phyloP scores from a whole-genome alignment of 2,888 invertebrate species.

The Chironomus riparius region DNA sequence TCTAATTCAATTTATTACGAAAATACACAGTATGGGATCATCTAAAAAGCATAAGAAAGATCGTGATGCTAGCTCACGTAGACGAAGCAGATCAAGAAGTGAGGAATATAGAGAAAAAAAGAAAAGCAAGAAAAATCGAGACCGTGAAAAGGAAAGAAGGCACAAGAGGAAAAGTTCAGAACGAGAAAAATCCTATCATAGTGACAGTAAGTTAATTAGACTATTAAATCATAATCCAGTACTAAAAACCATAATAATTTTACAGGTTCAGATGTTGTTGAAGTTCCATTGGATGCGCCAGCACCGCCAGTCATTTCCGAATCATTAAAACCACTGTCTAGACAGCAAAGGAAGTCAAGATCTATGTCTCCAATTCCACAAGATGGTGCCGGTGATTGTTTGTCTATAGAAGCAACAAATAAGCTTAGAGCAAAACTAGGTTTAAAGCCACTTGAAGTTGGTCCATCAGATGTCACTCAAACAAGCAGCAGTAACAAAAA shows the following conservation, averaged over 20 bases:
- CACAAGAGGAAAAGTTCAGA: slow-evolving; percentile 32
- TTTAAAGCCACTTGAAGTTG: slow-evolving; percentile 77
- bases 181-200: slow-evolving; percentile 36
- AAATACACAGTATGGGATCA: slow-evolving; percentile 38
- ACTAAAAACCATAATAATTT: slow-evolving; percentile 29
- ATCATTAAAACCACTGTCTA: slow-evolving; percentile 1
- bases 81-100: slow-evolving; percentile 32
- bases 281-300: slow-evolving; percentile 38
- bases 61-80: slow-evolving; percentile 36
- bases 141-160: not conserved
- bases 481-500: slow-evolving; percentile 45
- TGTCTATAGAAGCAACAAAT: slow-evolving; percentile 80
- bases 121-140: slow-evolving; percentile 11
- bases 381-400: slow-evolving; percentile 45
- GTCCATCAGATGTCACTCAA: slow-evolving; percentile 31
- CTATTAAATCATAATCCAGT: not conserved
- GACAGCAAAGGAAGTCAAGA: slow-evolving; percentile 27
- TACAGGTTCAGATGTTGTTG: slow-evolving; percentile 43
- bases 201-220: slow-evolving; percentile 40
- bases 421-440: slow-evolving; percentile 86
- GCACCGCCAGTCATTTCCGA: slow-evolving; percentile 28
- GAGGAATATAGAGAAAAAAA: slow-evolving; percentile 3
- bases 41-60: slow-evolving; percentile 42
- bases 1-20: too few species aligned
- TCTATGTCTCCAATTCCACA: slow-evolving; percentile 40